Percentiles rank a stretch among this genome's conserved stretches.
These are phyloP conservation scores for Eclectus roratus DNA, from an alignment of 2,113 vertebrate species.

Conservation along the genomic window DNA sequence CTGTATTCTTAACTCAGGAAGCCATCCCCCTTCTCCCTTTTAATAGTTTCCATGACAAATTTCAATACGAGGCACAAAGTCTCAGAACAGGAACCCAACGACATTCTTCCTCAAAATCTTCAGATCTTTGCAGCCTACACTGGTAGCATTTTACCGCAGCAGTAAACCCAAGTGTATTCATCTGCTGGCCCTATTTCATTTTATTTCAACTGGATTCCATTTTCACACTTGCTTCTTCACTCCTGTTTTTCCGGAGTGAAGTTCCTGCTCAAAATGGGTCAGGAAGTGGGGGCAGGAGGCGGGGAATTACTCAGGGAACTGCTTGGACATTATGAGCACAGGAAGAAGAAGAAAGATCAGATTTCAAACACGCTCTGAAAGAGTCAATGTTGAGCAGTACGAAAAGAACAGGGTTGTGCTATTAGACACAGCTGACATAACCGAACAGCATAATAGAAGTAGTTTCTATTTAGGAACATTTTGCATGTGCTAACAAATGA, in stretches of 20 bases:
- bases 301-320: neutral
- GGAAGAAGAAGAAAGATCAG: neutral
- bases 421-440: neutral
- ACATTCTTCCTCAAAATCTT: neutral
- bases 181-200: neutral
- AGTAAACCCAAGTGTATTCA: neutral
- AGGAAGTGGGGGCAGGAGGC: conserved; percentile 9
- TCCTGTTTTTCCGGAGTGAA: neutral
- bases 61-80: neutral
- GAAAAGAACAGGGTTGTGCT: neutral
- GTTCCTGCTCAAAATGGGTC: neutral
- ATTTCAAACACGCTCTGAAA: conserved; percentile 6
- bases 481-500: neutral
- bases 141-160: neutral
- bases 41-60: neutral
- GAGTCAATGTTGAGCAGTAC: neutral
- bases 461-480: neutral
- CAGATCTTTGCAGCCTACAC: neutral
- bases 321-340: neutral
- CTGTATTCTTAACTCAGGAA: neutral
- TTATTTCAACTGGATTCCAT: neutral
- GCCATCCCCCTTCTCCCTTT: neutral
- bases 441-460: neutral
- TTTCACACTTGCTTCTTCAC: neutral
- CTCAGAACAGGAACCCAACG: neutral